Percentiles rank a stretch among this genome's conserved stretches.
These are phyloP conservation scores for Anguilla anguilla DNA, from an alignment of 2,797 vertebrate genomes.

Conservation along the genomic window DNA sequence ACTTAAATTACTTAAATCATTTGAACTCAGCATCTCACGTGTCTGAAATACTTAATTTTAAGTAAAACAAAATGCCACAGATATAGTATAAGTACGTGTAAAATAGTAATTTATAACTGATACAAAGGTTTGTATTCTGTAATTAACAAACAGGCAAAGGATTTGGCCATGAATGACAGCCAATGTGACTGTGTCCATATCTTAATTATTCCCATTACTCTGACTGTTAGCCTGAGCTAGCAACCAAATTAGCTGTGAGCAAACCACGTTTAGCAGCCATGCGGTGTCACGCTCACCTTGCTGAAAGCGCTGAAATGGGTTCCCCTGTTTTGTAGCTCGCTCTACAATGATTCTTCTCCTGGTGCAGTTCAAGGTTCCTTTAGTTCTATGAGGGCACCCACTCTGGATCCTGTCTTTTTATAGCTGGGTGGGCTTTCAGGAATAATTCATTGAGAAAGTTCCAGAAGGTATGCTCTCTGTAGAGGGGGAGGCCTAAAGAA, in stretches of 20 bases:
- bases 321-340: conserved; percentile 25
- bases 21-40: neutral
- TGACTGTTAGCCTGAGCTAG: neutral
- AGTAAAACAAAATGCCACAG: neutral
- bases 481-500: conserved; percentile 50
- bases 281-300: conserved; percentile 22
- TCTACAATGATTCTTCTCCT: conserved; percentile 40
- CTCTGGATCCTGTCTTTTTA: conserved; percentile 67
- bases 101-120: neutral
- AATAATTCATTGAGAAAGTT: conserved; percentile 74
- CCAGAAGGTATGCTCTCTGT: conserved; percentile 69
- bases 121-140: neutral
- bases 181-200: neutral
- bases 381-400: conserved; percentile 45
- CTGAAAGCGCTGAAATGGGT: neutral
- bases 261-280: neutral
- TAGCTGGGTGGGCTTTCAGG: conserved; percentile 67
- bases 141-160: neutral
- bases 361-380: conserved; percentile 44
- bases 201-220: neutral
- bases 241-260: neutral
- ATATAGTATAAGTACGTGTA: neutral
- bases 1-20: neutral
- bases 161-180: neutral
- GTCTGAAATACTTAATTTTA: neutral